Evolutionary conservation across 2,113 vertebrate species (phyloP), one percentile per base, ranked within the genome.

Genomic region (Oriolus oriolus): DNA sequence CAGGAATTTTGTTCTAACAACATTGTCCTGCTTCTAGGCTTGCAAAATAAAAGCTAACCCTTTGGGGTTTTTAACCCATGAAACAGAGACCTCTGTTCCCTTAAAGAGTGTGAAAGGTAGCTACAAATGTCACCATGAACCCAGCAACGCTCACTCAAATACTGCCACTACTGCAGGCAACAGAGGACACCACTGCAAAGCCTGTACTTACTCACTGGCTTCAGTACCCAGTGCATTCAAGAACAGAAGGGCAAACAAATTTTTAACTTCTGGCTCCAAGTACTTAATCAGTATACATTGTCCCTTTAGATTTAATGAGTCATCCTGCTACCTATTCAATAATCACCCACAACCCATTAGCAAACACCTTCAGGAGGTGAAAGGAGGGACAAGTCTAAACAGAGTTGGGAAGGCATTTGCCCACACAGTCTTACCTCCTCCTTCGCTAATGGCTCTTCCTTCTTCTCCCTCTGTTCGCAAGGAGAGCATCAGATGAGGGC

Each of bases 121-220:
- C 11, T 61, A 70, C 26, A 77, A 64, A 69, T 21, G 2, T 45
- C 28, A 80, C 22, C 44, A 47, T 3, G 13, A 61, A 50, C 16
- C 54, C 23, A 41, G 24, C 13, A 81, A 18, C 28, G 31, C 5
- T 30, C 47, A 26, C 45, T 56, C 71, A 54, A 83, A n/a, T 17
- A 41, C 42, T 45, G 11, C 19, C 47, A 18, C 22, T 53, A 5
- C 39, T 24, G n/a, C 21, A 77, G 60, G 26, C 23, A 53, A 26
- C 8, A 76, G 20, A 37, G 7, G 14, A 61, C 30, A 28, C 15
- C 16, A 3, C 9, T 15, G 16, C 15, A 74, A 65, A 90, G 9
- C 24, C 3, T 0, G 0, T 41, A 18, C 11, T 68, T 61, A 59
- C 12, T 50, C 17, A 13, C 30, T 54, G 39, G 21, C 31, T 70